Evolutionary conservation across 2,113 vertebrate species (phyloP), one percentile per base, ranked within the genome.

Genomic region (Atlantisia rogersi): DNA sequence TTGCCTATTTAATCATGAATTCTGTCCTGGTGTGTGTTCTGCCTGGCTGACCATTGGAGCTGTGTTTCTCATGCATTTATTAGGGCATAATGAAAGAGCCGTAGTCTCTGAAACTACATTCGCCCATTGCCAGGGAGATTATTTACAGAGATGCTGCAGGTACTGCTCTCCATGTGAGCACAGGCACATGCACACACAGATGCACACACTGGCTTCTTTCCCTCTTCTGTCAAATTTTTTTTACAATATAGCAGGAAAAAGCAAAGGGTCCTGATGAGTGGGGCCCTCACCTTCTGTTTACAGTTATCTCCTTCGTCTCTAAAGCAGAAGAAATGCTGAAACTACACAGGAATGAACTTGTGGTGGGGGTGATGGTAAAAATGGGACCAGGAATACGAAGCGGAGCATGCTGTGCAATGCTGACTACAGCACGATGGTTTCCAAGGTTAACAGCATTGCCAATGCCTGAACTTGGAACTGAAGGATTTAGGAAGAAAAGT

Each of bases 11-110:
- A 94, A 14, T 74, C 83, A 58, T 40, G 58, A 94, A 69, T 91
- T 92, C 86, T 96, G 13, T 79, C 70, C 56, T 78, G 31, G 31
- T 80, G 39, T 81, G 46, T 84, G 60, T 35, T 92, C 87, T 89
- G 62, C 62, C 74, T 3, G 48, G 48, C 39, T 89, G 74, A 52
- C 56, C 48, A n/a, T 6, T 82, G 42, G 19, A 3, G 5, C 42
- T 52, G 21, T 83, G 56, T 42, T 95, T 74, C 76, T 90, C 31
- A 31, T 44, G 16, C 5, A 12, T 58, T 89, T 84, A 64, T 89
- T 87, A 82, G 13, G 11, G 37, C 78, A 82, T 29, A 64, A 22
- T 37, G 46, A 64, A 86, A 70, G 6, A 86, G 15, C 7, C 12
- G 8, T 15, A 67, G 46, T 12, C 19, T 67, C 87, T 78, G 29